These are phyloP conservation scores for Parauchenoglanis ngamensis DNA, from an alignment of 2,797 vertebrate genomes.

Conservation along the genomic window DNA sequence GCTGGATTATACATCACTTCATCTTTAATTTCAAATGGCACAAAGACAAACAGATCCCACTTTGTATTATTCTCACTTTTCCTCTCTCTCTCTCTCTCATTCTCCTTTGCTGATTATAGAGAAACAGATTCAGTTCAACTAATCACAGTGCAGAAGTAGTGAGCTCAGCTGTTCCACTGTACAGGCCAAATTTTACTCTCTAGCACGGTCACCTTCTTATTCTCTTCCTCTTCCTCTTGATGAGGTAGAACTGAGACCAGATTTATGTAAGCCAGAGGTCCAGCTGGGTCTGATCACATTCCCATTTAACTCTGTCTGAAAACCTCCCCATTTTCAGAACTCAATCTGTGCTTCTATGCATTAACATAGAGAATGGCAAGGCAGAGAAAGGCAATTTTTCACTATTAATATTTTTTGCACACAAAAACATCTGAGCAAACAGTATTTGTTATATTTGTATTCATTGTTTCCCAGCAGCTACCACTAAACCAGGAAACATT, in stretches of 20 bases:
- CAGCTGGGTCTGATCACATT: slow-evolving; percentile 44
- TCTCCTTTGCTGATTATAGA: slow-evolving; percentile 48
- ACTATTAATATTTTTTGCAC: not conserved
- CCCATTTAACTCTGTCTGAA: slow-evolving; percentile 38
- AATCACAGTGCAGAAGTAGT: slow-evolving; percentile 68
- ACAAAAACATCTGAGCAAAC: not conserved
- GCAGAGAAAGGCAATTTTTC: not conserved
- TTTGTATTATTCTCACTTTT: slow-evolving; percentile 42
- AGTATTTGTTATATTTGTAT: not conserved
- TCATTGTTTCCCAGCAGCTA: not conserved
- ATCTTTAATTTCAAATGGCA: slow-evolving; percentile 66
- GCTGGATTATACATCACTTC: slow-evolving; percentile 66
- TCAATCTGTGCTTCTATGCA: not conserved
- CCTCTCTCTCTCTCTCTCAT: not conserved
- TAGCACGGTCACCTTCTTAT: slow-evolving; percentile 56
- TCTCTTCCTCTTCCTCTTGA: slow-evolving; percentile 45
- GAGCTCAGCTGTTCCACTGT: slow-evolving; percentile 74
- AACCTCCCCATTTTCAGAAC: not conserved
- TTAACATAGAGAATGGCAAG: not conserved
- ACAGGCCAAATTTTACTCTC: slow-evolving; percentile 68
- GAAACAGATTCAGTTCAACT: slow-evolving; percentile 59
- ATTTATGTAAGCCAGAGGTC: slow-evolving; percentile 31
- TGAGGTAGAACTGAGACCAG: slow-evolving; percentile 41
- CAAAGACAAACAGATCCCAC: slow-evolving; percentile 58
- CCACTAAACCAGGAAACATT: not conserved